These are phyloP conservation scores for Lepidonotus clava DNA, from an alignment of 2,888 invertebrate genomes.

Conservation along the genomic window DNA sequence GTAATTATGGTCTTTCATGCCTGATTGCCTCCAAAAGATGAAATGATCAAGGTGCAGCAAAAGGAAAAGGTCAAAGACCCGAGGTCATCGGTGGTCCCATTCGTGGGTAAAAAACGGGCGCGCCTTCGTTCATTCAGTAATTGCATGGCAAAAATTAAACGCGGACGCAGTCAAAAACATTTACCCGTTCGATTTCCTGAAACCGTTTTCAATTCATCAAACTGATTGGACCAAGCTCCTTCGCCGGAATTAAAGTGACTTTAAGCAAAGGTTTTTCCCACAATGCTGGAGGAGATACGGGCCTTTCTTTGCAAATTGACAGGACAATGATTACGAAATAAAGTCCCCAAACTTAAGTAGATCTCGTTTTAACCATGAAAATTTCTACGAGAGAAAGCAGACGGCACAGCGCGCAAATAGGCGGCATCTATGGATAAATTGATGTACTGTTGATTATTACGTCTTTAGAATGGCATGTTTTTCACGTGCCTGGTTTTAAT, in stretches of 20 bases:
- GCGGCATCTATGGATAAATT: too few relatives aligned
- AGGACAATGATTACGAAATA: too few relatives aligned
- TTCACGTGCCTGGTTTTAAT: too few relatives aligned
- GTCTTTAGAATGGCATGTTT: too few relatives aligned
- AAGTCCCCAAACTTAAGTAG: too few relatives aligned
- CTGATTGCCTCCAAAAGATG: slow-evolving; percentile 3
- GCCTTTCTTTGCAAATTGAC: too few relatives aligned
- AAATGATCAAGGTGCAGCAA: not conserved
- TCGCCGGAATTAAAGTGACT: not conserved
- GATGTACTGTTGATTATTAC: too few relatives aligned
- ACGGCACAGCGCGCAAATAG: too few relatives aligned
- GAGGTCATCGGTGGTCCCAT: not conserved
- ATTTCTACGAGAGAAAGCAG: too few relatives aligned
- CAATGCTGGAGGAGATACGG: not conserved
- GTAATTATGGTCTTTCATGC: not conserved
- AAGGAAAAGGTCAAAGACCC: not conserved
- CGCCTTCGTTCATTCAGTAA: not conserved
- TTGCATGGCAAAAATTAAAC: slow-evolving; percentile 10
- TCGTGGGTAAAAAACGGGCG: not conserved
- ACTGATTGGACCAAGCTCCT: not conserved
- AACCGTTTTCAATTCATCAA: not conserved
- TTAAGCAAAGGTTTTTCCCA: not conserved
- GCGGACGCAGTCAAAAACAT: not conserved
- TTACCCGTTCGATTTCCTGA: slow-evolving; percentile 2
- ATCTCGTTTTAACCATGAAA: too few relatives aligned